Evolutionary conservation across 2,888 invertebrate genomes (phyloP).

Genomic region (Onthophagus sagittarius): DNA sequence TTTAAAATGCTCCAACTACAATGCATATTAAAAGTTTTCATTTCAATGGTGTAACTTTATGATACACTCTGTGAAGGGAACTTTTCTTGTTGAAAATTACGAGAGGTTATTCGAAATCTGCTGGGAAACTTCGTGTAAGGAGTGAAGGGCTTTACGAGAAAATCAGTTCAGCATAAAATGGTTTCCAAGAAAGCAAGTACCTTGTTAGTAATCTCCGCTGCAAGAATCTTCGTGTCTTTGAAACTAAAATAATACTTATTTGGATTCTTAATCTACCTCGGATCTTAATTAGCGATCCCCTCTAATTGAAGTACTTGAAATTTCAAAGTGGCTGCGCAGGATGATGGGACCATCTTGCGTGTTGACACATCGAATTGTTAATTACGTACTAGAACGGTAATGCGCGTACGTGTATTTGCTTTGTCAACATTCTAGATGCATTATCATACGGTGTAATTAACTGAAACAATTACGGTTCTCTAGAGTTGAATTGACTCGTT

Average conservation of each 20-base stretch:
- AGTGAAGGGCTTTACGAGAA: background rate
- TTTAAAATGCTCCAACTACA: background rate
- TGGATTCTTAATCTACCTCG: no score
- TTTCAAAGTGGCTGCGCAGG: background rate
- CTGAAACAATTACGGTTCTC: background rate
- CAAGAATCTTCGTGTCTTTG: no score
- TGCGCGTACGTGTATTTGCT: background rate
- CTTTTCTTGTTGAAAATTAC: background rate
- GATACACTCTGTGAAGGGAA: background rate
- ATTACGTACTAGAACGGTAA: background rate
- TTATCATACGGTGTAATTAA: background rate
- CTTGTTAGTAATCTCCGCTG: background rate
- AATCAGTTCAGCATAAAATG: background rate
- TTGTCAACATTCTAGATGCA: background rate
- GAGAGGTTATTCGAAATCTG: background rate
- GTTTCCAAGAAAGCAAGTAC: background rate
- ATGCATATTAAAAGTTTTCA: background rate
- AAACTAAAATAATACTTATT: no score
- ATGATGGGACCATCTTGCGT: background rate
- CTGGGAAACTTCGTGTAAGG: background rate
- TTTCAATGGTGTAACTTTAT: background rate
- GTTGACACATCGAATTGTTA: background rate
- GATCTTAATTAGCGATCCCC: background rate
- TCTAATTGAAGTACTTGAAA: background rate
- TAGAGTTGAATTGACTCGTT: background rate